phyloP scores from a whole-genome alignment of 2,888 invertebrate species.

The Campaea margaritaria region DNA sequence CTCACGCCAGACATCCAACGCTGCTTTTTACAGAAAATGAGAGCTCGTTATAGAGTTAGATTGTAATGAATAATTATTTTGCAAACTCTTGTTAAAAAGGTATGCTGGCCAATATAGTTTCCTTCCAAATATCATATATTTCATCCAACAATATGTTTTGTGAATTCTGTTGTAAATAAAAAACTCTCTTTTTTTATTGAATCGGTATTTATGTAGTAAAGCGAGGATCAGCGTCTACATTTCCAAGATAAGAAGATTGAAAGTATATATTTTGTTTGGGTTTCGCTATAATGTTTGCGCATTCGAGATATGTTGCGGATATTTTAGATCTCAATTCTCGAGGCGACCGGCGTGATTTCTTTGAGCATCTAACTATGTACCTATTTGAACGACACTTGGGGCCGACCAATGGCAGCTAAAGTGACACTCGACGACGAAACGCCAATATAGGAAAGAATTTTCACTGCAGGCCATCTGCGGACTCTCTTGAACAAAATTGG shows the following conservation, averaged over 20 bases:
- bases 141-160: no score
- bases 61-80: no score
- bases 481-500: no score
- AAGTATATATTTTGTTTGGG: constrained; percentile 28
- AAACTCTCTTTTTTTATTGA: constrained; percentile 30
- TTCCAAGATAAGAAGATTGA: constrained; percentile 18
- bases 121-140: no score
- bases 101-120: no score
- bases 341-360: constrained; percentile 18
- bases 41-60: no score
- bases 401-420: constrained; percentile 17
- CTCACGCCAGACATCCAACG: constrained; percentile 1
- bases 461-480: no score
- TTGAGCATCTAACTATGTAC: background rate
- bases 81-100: no score
- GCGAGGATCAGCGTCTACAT: background rate
- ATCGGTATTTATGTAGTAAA: constrained; percentile 23
- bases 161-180: constrained; percentile 26
- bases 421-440: constrained; percentile 2
- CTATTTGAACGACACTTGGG: constrained; percentile 27
- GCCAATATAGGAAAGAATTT: background rate
- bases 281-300: constrained; percentile 26
- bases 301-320: constrained; percentile 34
- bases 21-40: constrained; percentile 1
- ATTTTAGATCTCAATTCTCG: constrained; percentile 30